Base-by-base conservation (phyloP, 2,797 vertebrate species). In the Siniperca undulata region DNA sequence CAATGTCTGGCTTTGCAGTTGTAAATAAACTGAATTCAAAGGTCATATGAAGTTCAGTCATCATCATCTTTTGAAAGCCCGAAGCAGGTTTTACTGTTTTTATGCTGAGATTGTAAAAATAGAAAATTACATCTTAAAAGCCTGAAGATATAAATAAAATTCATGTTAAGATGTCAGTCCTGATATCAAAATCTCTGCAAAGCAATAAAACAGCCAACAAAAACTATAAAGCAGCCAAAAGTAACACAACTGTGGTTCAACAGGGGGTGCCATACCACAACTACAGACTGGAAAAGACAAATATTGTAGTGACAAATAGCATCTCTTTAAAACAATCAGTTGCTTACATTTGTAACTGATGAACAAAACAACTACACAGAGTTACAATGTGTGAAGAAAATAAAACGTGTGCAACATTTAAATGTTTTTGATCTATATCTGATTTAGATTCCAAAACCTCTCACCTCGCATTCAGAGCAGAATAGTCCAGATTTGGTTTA, bases 261-360 rank as follows among this genome's bases (percentile, higher is more conserved):
- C 73, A 86, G 83, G 78, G 86, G 86, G 81, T 75, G 89, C 87
- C 78, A 81, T 58, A 78, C 70, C 46, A 74, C 90, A 89, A 30
- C 34, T 16, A 42, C 40, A 78, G 42, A 64, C 71, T 70, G 55
- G 42, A 60, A 68, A 22, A 52, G 59, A 66, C 50, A 81, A 83
- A 42, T 12, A 11, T 13, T 9, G 44, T 9, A 2, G 16, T n/a
- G 17, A 70, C 12, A 38, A 48, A 71, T 34, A 12, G 4, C 9
- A 76, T 64, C 52, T 48, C 16, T 48, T 70, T 53, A n/a, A 74
- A 59, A 62, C 38, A 55, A 65, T 4, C 42, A 5, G n/a, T 56
- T 66, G 42, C 38, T 70, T 71, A 62, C 44, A 52, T 73, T 58
- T 61, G 27, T n/a, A 27, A 56, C 6, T 30, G 34, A 52, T 19